Base-by-base conservation (phyloP, 2,797 vertebrate species). In the Periparus ater region DNA sequence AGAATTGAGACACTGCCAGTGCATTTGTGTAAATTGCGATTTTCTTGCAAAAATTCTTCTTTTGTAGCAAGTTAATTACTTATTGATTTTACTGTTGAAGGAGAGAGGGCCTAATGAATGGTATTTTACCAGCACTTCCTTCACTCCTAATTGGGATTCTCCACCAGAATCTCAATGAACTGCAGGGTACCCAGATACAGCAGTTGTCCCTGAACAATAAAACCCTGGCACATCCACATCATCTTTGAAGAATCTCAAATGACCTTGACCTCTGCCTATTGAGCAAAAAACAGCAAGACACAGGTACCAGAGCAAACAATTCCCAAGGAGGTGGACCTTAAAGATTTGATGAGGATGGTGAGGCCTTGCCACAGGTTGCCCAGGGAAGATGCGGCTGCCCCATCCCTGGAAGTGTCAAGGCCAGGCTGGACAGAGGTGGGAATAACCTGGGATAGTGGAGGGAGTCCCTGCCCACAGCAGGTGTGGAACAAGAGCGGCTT, bases 181-280 rank as follows among this genome's bases (percentile, higher is more conserved):
- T 7, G 1, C 48, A 54, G 29, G 17, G 11, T 55, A 45, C 9
- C 11, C 38, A n/a, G 61, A 42, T 29, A 17, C 2, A 0, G 38
- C 25, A 19, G 29, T 18, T 55, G 80, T 11, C 42, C 47, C 48
- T 0, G 3, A 82, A 74, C 67, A 79, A 47, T 60, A 51, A 86
- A 79, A 32, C 22, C 27, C 40, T 29, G 23, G 42, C 3, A 4
- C 42, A 70, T 58, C 67, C 50, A 26, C 9, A 8, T 98, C 96
- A 98, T 85, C 45, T 98, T 93, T 19, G 97, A 98, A 81, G 98
- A 98, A 78, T 97, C 97, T 2, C 30, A 75, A 48, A 97, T 67
- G n/a, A 98, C 97, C 9, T 75, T 97, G 86, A 96, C 96, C 22
- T 98, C 95, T 1, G 95, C 97, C 26, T 87, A 50, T 38, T 12